Conservation (phyloP, 1,140 invertebrate genomes). For the Acromyrmex echinatior region DNA sequence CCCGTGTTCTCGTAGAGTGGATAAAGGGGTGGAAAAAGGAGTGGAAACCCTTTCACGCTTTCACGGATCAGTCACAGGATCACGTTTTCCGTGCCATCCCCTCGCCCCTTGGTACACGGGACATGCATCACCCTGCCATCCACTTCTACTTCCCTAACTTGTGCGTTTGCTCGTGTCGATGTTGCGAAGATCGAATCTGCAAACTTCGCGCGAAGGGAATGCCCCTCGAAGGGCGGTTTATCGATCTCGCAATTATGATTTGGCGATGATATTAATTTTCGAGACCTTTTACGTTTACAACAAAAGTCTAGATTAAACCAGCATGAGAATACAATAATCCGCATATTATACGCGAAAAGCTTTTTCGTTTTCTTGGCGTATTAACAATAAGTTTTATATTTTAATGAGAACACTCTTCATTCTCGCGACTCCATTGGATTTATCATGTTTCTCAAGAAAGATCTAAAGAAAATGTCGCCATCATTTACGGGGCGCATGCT, state of each 20-base stretch:
- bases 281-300: neutral
- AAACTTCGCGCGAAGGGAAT: slow-evolving; percentile 59
- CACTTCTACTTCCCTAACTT: slow-evolving; percentile 44
- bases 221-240: neutral
- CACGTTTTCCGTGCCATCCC: slow-evolving; percentile 76
- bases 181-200: slow-evolving; percentile 69
- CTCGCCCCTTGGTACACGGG: slow-evolving; percentile 71
- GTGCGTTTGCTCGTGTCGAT: slow-evolving; percentile 62
- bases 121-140: slow-evolving; percentile 81
- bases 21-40: slow-evolving; percentile 81
- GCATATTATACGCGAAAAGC: neutral
- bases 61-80: slow-evolving; percentile 82
- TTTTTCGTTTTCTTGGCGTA: neutral
- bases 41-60: slow-evolving; percentile 83
- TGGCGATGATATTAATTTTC: slow-evolving; percentile 9
- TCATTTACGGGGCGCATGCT: slow-evolving; percentile 66
- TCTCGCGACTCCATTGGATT: slow-evolving; percentile 23
- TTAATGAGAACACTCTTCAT: neutral
- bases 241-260: neutral
- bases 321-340: neutral
- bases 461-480: slow-evolving; percentile 67
- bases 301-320: neutral
- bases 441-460: slow-evolving; percentile 60
- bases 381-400: neutral
- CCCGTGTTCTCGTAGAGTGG: slow-evolving; percentile 80